phyloP scores from a whole-genome alignment of 2,113 vertebrate species.

The Galeopterus variegatus region DNA sequence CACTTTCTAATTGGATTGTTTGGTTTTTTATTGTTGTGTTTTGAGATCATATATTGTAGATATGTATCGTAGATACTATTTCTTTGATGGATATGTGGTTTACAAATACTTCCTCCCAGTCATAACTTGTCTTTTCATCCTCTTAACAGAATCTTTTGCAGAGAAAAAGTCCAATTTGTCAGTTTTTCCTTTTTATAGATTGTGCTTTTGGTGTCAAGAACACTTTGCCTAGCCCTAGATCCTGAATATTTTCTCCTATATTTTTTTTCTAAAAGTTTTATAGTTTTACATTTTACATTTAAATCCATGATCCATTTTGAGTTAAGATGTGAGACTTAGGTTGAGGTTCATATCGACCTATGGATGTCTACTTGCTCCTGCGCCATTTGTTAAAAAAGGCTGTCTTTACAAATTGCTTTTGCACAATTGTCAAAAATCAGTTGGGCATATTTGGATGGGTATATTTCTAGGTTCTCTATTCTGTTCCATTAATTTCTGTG shows the following conservation, averaged over 20 bases:
- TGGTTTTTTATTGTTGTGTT: not conserved
- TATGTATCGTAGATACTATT: not conserved
- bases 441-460: not conserved
- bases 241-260: not conserved
- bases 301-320: not conserved
- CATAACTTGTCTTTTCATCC: not conserved
- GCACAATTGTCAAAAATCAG: not conserved
- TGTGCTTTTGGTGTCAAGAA: not conserved
- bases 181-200: not conserved
- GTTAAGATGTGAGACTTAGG: not conserved
- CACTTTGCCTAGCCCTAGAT: not conserved
- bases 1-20: not conserved
- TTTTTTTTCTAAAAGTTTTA: slow-evolving; percentile 22
- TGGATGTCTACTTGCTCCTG: not conserved
- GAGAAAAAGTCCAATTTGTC: not conserved
- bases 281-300: slow-evolving; percentile 3
- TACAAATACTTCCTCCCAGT: not conserved
- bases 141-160: not conserved
- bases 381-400: not conserved
- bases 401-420: slow-evolving; percentile 21
- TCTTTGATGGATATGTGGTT: not conserved
- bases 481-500: not conserved
- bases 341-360: not conserved
- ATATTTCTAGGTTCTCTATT: not conserved
- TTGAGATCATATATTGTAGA: not conserved